A percentile compares a stretch with the other conserved stretches of the same genome.
Evolutionary conservation across 2,797 vertebrate species (phyloP).

Genomic region (Lagocephalus sceleratus): DNA sequence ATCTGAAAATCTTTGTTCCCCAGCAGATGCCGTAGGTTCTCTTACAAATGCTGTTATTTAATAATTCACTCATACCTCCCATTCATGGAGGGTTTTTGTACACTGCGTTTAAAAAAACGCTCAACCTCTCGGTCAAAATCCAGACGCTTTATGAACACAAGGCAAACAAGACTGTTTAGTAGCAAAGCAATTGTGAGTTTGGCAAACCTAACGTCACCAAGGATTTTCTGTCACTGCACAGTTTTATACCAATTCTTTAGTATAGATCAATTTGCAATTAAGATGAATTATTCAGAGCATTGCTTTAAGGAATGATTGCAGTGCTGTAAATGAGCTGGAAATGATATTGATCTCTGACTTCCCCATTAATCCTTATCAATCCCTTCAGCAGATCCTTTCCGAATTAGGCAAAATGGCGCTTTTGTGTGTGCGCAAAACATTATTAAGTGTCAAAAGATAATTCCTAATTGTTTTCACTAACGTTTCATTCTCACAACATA

Average conservation of each 20-base stretch:
- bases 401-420: constrained; percentile 20
- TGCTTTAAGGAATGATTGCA: constrained; percentile 46
- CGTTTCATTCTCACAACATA: constrained; percentile 17
- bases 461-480: neutral
- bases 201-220: constrained; percentile 17
- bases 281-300: constrained; percentile 51
- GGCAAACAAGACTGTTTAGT: constrained; percentile 7
- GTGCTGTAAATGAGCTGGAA: constrained; percentile 46
- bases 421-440: constrained; percentile 2
- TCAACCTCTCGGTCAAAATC: too few relatives aligned
- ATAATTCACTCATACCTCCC: too few relatives aligned
- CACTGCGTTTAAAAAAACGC: too few relatives aligned
- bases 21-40: too few relatives aligned
- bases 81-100: too few relatives aligned
- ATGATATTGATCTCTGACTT: constrained; percentile 50
- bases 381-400: constrained; percentile 41
- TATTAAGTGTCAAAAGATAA: constrained; percentile 5
- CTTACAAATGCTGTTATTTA: too few relatives aligned
- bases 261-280: constrained; percentile 50
- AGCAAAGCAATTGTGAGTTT: constrained; percentile 22
- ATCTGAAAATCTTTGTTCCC: too few relatives aligned
- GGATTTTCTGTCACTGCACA: constrained; percentile 28
- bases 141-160: neutral
- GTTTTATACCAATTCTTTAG: constrained; percentile 24
- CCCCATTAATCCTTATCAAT: constrained; percentile 50